These are phyloP conservation scores for Euphydryas editha DNA, from an alignment of 2,888 invertebrate genomes.

Conservation along the genomic window DNA sequence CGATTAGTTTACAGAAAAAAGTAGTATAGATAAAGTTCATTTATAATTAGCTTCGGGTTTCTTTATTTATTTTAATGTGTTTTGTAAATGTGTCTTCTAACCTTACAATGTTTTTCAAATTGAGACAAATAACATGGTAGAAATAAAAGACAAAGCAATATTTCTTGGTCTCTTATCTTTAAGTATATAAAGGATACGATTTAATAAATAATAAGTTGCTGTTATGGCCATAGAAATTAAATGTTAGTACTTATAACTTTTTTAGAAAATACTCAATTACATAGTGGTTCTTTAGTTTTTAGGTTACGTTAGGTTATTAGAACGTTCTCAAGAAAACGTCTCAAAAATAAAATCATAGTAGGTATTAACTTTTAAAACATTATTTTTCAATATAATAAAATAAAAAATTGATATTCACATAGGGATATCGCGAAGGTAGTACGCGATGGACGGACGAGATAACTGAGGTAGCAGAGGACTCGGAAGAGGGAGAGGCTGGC, in stretches of 20 bases:
- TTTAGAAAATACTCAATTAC: too few species aligned
- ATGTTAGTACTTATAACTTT: too few species aligned
- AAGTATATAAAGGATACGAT: too few species aligned
- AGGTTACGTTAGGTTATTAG: too few species aligned
- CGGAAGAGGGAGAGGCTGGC: constrained; percentile 70
- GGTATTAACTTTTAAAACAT: neutral
- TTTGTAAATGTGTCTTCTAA: neutral
- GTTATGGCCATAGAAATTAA: too few species aligned
- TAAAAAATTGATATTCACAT: constrained; percentile 12
- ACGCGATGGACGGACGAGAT: constrained; percentile 73
- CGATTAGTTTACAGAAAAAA: too few species aligned
- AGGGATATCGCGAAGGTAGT: constrained; percentile 69
- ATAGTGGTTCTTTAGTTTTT: too few species aligned
- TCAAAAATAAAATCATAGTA: too few species aligned
- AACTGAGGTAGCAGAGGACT: constrained; percentile 69
- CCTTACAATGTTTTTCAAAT: neutral
- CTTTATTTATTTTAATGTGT: neutral
- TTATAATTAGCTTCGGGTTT: neutral
- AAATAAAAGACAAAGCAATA: too few species aligned
- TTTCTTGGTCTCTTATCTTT: too few species aligned
- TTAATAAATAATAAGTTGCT: too few species aligned
- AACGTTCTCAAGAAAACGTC: too few species aligned
- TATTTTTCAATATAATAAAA: neutral
- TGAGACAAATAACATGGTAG: neutral
- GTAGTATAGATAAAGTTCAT: neutral